A percentile compares a stretch with the other conserved stretches of the same genome.
phyloP scores from a whole-genome alignment of 2,797 vertebrate species.

The Danio choprae region DNA sequence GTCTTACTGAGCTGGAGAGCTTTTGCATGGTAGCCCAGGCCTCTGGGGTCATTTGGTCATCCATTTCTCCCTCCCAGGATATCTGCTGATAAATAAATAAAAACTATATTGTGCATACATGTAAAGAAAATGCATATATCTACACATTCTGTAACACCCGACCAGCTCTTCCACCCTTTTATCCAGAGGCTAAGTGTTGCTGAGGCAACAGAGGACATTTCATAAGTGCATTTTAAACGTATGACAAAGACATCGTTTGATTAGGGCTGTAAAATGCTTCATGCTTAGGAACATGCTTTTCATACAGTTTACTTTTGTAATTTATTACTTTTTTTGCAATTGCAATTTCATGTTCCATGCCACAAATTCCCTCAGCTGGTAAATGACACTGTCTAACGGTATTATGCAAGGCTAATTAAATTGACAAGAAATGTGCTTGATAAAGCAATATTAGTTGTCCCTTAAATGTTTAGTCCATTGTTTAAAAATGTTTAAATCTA shows the following conservation, averaged over 20 bases:
- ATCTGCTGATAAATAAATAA: slow-evolving; percentile 66
- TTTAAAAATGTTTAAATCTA: too few relatives aligned
- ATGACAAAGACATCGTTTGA: slow-evolving; percentile 46
- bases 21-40: slow-evolving; percentile 77
- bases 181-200: slow-evolving; percentile 64
- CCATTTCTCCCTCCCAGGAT: slow-evolving; percentile 76
- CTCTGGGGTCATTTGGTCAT: slow-evolving; percentile 75
- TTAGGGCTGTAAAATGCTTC: slow-evolving; percentile 32
- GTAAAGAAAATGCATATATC: slow-evolving; percentile 28
- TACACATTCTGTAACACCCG: slow-evolving; percentile 35
- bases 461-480: neutral
- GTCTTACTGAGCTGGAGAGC: slow-evolving; percentile 76
- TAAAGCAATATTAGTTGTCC: neutral
- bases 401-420: neutral
- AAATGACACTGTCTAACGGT: neutral
- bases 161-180: slow-evolving; percentile 39
- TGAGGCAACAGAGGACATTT: slow-evolving; percentile 65
- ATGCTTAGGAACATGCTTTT: slow-evolving; percentile 37
- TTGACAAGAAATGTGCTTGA: neutral
- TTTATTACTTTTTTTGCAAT: too few relatives aligned
- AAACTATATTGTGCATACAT: slow-evolving; percentile 39
- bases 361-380: slow-evolving; percentile 6
- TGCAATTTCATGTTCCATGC: slow-evolving; percentile 23
- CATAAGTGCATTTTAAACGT: slow-evolving; percentile 57
- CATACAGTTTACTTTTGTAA: neutral